Base-by-base conservation (phyloP, 2,113 vertebrate genomes). In the Phyllostomus discolor region DNA sequence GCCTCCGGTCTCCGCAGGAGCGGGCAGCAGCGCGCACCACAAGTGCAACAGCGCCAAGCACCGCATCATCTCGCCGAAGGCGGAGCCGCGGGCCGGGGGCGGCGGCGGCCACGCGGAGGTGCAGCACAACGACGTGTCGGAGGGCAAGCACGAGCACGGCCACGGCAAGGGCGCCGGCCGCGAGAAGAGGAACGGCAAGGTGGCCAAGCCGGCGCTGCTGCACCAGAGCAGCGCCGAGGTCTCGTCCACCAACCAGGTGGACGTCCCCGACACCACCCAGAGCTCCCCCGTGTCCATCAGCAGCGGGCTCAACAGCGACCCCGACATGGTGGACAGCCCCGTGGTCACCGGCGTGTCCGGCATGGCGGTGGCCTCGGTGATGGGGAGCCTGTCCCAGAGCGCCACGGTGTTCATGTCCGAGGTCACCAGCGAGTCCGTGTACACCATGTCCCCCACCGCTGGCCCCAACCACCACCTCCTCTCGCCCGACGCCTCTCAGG, bases 21-120 rank as follows among this genome's bases (percentile, higher is more conserved):
- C 99, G 50, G 99, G 99, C 94, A 99, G 99, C 99, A 99, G 99
- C 66, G 99, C 99, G 98, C 99, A 99, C 98, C 99, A 99, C 99
- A 99, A 99, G 98, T 99, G 99, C 98, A 99, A 99, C 99, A 99
- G 99, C 98, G 99, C 99, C 99, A 99, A 99, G 98, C 99, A 99
- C 95, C 99, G 99, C 96, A 99, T 99, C 98, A 99, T 99, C 98
- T 99, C 99, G 75, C 99, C 99, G 41, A 99, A 99, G 98, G 99
- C 99, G 90, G 99, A 99, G 93, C 99, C 99, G 15, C 98, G 99
- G 98, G 98, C 99, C 0, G 99, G 99, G 35, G 99, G 99, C 94
- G 99, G 99, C 97, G 99, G 99, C 91, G 92, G 99, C 97, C 99
- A 99, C 98, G 98, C 99, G 0, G 99, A 99, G 98, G 99, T 99